Base-by-base conservation (phyloP, 2,888 invertebrate species). In the Synanthedon tipuliformis region DNA sequence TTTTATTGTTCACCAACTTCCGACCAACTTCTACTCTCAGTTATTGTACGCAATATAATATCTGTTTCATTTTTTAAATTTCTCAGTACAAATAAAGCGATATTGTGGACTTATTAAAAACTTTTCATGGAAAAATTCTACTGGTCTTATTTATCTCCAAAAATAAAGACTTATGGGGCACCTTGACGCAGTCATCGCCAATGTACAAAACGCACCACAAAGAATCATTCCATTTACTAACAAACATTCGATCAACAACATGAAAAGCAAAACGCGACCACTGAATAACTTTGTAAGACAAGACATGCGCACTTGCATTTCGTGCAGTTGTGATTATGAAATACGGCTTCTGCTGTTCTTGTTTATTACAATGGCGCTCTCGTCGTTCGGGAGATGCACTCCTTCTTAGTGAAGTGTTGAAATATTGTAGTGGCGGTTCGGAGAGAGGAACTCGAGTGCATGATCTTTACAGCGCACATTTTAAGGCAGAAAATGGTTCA, bases 341-440 rank as follows among this genome's bases (percentile, higher is more conserved):
- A 76, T 65, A 78, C 76, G 68, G 72, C 77, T 70, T 67, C 63
- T 67, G 69, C 64, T 69, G 68, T 68, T 71, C 71, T 72, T 75
- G 74, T 80, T 78, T 73, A 70, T 67, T 63, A 68, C 69, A 68
- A 70, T 72, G 79, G 76, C 75, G 75, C 78, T 76, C 72, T 78
- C 73, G 69, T 64, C 68, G 65, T 68, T 69, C 68, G 68, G 71
- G 69, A 69, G 66, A 61, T 67, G 76, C 78, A 81, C 81, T 83
- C 84, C 85, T 84, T 81, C 84, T 84, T 83, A 80, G 69, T 65
- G 57, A 69, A 80, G 79, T 73, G 77, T 72, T 84, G 78, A 84
- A 81, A 84, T 83, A 85, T 83, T 77, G 76, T 72, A 64, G 70
- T 68, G 69, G 68, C 66, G 69, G 66, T 68, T 69, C 71, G 71